Evolutionary conservation across 2,888 invertebrate species (phyloP).

Genomic region (Aethes cnicana): DNA sequence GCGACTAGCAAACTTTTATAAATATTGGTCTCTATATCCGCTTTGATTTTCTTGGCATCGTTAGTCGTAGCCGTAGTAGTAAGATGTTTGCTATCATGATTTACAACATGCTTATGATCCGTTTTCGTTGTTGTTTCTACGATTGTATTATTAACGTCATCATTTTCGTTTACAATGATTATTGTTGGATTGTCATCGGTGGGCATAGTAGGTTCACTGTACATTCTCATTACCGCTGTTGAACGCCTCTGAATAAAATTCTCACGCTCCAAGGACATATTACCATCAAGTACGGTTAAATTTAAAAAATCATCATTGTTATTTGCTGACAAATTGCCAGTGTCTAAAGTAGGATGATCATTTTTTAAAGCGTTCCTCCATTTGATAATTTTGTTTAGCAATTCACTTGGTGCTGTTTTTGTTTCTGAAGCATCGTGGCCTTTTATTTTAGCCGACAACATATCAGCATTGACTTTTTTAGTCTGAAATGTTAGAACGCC

Average conservation of each 20-base stretch:
- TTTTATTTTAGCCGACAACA: too few relatives aligned
- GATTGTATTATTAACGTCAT: constrained; percentile 1
- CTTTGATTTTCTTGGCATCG: constrained; percentile 5
- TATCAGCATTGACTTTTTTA: too few relatives aligned
- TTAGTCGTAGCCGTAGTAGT: too few relatives aligned
- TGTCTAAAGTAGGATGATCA: neutral
- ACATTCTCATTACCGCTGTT: constrained; percentile 3
- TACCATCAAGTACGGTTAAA: too few relatives aligned
- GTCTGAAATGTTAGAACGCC: neutral
- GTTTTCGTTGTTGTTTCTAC: neutral
- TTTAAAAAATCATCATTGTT: too few relatives aligned
- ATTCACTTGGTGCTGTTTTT: too few relatives aligned
- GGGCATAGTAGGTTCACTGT: neutral
- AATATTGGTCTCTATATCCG: constrained; percentile 20
- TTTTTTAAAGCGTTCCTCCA: too few relatives aligned
- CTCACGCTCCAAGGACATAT: neutral
- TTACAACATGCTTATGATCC: too few relatives aligned
- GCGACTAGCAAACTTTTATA: constrained; percentile 45
- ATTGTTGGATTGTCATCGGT: constrained; percentile 39
- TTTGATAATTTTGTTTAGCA: too few relatives aligned
- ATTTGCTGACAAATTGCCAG: too few relatives aligned
- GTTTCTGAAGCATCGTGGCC: too few relatives aligned
- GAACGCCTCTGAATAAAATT: neutral
- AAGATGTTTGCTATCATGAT: too few relatives aligned
- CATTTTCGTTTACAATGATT: constrained; percentile 43